Evolutionary conservation across 2,113 vertebrate species (phyloP).

Genomic region (Corvus moneduloides): DNA sequence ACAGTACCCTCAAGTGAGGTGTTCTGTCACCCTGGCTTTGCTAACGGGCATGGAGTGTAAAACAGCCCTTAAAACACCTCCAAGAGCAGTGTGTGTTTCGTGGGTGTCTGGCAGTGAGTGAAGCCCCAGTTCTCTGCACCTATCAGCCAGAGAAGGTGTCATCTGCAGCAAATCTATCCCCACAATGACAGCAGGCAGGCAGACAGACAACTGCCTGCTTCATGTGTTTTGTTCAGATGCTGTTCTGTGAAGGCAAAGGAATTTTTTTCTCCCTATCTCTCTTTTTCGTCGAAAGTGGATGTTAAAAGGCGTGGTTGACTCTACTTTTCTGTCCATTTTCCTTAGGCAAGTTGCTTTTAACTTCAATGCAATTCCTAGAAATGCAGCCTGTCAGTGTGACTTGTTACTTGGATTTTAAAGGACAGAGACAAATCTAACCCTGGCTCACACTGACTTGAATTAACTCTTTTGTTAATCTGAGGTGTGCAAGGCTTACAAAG

Average conservation of each 20-base stretch:
- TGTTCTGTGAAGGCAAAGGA: not conserved
- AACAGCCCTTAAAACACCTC: not conserved
- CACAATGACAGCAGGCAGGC: not conserved
- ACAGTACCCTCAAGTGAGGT: not conserved
- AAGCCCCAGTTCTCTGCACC: not conserved
- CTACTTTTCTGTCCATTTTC: not conserved
- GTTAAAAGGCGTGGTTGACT: not conserved
- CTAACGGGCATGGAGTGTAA: not conserved
- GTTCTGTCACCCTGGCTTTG: not conserved
- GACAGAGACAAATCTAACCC: not conserved
- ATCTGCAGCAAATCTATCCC: not conserved
- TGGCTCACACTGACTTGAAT: not conserved
- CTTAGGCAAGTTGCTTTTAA: not conserved
- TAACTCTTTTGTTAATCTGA: not conserved
- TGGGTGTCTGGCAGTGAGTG: not conserved
- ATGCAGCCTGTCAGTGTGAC: not conserved
- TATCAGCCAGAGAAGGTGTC: not conserved
- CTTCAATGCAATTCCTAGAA: not conserved
- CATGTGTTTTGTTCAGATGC: not conserved
- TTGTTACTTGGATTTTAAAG: not conserved
- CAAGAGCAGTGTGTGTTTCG: rapidly evolving
- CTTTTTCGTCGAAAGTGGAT: not conserved
- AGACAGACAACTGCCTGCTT: not conserved
- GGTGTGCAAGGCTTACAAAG: not conserved
- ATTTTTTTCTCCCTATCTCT: not conserved